A percentile compares a stretch with the other conserved stretches of the same genome.
Evolutionary conservation across 2,113 vertebrate genomes (phyloP).

Genomic region (Gopherus evgoodei): DNA sequence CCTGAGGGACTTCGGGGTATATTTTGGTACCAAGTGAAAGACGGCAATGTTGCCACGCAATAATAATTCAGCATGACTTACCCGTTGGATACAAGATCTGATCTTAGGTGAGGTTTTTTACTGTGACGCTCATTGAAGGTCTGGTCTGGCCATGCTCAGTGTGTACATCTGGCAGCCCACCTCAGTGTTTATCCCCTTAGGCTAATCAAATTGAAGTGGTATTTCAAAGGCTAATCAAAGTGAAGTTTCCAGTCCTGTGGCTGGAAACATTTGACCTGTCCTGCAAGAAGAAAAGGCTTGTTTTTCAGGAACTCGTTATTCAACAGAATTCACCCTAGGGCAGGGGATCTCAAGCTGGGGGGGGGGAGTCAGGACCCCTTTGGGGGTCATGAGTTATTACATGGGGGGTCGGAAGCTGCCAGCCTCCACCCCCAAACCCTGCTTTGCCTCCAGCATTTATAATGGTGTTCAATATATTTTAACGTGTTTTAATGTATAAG

Average conservation of each 20-base stretch:
- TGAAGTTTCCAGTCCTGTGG: background rate
- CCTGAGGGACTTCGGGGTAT: background rate
- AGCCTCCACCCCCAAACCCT: too few species aligned
- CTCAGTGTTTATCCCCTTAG: background rate
- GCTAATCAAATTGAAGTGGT: background rate
- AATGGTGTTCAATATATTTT: too few species aligned
- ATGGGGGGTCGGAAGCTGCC: too few species aligned
- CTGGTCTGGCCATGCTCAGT: background rate
- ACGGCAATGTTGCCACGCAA: slow-evolving; percentile 40
- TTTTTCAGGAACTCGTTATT: background rate
- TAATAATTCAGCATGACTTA: slow-evolving; percentile 53
- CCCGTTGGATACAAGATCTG: slow-evolving; percentile 33
- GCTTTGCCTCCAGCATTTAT: too few species aligned
- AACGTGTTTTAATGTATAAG: too few species aligned
- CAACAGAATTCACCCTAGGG: background rate
- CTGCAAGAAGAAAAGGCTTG: background rate
- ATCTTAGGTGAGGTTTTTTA: background rate
- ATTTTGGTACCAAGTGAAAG: slow-evolving; percentile 44
- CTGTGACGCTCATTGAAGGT: background rate
- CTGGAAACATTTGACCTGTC: background rate
- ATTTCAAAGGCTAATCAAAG: background rate
- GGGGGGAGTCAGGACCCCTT: too few species aligned
- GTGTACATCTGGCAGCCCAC: background rate
- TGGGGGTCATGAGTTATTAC: too few species aligned
- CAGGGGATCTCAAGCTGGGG: background rate